Conservation (phyloP, 23 tunicate species). For the Styela plicata region DNA sequence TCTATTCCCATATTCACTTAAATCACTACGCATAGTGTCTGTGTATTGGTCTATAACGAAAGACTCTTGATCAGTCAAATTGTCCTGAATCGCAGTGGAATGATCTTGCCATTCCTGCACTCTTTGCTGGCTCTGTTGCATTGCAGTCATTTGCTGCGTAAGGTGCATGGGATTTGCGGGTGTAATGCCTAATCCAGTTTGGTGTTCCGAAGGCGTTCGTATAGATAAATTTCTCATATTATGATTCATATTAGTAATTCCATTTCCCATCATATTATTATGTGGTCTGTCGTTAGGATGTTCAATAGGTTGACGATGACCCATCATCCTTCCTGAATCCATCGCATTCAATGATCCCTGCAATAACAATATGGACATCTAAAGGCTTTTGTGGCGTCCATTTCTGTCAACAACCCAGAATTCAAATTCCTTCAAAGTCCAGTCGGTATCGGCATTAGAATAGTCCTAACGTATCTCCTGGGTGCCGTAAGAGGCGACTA, state of each 20-base stretch:
- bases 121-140: not conserved
- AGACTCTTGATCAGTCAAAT: not conserved
- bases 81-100: not conserved
- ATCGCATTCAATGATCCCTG: not conserved
- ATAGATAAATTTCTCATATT: not conserved
- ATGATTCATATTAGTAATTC: not conserved
- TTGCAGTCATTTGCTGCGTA: not conserved
- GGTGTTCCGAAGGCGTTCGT: slow-evolving; percentile 3
- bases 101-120: slow-evolving; percentile 1
- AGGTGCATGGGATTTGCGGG: not conserved
- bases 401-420: too few species aligned
- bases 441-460: too few species aligned
- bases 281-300: slow-evolving; percentile 25
- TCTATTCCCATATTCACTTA: not conserved
- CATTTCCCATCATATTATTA: not conserved
- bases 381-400: too few species aligned
- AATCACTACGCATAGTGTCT: slow-evolving; percentile 2
- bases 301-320: slow-evolving; percentile 27
- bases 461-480: too few species aligned
- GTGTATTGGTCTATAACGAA: not conserved
- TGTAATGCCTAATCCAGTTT: not conserved
- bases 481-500: too few species aligned
- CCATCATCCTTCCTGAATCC: not conserved
- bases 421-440: too few species aligned
- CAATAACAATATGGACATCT: too few species aligned